Percentiles rank a stretch among this genome's conserved stretches.
Conservation (phyloP, 2,888 invertebrate genomes). For the Strigamia transsilvanica region DNA sequence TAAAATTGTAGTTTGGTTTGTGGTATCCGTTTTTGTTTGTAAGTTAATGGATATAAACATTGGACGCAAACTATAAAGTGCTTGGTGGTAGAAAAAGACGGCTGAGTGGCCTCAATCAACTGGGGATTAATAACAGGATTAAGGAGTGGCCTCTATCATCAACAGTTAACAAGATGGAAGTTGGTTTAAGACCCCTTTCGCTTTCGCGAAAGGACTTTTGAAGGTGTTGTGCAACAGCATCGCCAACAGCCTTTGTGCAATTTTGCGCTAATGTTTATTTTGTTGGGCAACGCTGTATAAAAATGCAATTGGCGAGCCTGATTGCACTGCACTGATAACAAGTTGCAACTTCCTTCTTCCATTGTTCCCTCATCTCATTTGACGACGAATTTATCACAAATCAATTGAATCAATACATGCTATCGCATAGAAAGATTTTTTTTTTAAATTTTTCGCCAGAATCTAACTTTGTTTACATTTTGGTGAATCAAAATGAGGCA, state of each 20-base stretch:
- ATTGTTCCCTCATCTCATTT: slow-evolving; percentile 36
- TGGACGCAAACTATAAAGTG: background rate
- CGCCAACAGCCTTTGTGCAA: slow-evolving; percentile 40
- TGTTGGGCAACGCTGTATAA: slow-evolving; percentile 23
- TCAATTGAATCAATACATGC: slow-evolving; percentile 16
- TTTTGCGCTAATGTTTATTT: slow-evolving; percentile 44
- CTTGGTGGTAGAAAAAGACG: slow-evolving; percentile 10
- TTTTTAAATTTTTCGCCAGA: background rate
- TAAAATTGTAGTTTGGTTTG: background rate
- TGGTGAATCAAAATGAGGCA: background rate
- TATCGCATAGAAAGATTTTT: background rate
- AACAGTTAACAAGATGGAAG: slow-evolving; percentile 40
- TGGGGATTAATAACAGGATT: slow-evolving; percentile 45
- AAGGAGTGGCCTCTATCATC: slow-evolving; percentile 32
- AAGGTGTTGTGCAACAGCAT: slow-evolving; percentile 33
- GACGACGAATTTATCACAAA: slow-evolving; percentile 3
- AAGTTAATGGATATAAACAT: background rate
- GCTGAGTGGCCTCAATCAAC: slow-evolving; percentile 36
- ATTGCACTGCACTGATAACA: slow-evolving; percentile 45
- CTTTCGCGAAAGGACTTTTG: slow-evolving; percentile 18
- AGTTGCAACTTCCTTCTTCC: slow-evolving; percentile 41
- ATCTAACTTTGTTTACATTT: background rate
- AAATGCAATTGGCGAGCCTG: slow-evolving; percentile 45
- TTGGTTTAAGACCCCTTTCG: slow-evolving; percentile 36
- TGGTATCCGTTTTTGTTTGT: background rate